Conservation (phyloP, 2,113 vertebrate species). For the Taxidea taxus region DNA sequence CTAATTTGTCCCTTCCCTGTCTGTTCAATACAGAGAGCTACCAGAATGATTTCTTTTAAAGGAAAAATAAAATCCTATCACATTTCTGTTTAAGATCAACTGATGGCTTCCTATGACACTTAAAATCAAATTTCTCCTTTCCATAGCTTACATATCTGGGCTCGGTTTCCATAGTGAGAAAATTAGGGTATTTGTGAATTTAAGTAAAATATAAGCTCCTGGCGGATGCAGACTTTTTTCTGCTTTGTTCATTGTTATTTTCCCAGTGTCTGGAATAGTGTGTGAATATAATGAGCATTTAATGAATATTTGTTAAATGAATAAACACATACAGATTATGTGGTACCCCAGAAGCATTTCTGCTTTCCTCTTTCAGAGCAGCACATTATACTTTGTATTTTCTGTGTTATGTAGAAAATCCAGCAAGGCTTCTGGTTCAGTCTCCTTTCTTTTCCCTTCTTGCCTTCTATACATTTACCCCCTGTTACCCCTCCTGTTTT, state of each 20-base stretch:
- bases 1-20: neutral
- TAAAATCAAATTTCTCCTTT: neutral
- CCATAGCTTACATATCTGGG: neutral
- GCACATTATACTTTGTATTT: neutral
- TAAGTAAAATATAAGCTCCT: slow-evolving; percentile 2
- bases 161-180: slow-evolving; percentile 3
- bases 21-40: neutral
- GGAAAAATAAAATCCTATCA: neutral
- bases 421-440: neutral
- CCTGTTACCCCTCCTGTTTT: fast-evolving
- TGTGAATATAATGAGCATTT: neutral
- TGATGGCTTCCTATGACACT: neutral
- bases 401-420: neutral
- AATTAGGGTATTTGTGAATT: neutral
- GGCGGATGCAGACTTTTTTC: neutral
- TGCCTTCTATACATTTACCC: neutral
- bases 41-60: neutral
- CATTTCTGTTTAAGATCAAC: neutral
- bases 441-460: neutral
- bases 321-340: neutral
- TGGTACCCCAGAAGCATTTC: neutral
- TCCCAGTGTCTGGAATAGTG: neutral
- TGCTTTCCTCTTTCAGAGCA: neutral
- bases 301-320: neutral
- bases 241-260: neutral